phyloP scores from a whole-genome alignment of 2,797 vertebrate genomes.

The Siniperca scherzeri region DNA sequence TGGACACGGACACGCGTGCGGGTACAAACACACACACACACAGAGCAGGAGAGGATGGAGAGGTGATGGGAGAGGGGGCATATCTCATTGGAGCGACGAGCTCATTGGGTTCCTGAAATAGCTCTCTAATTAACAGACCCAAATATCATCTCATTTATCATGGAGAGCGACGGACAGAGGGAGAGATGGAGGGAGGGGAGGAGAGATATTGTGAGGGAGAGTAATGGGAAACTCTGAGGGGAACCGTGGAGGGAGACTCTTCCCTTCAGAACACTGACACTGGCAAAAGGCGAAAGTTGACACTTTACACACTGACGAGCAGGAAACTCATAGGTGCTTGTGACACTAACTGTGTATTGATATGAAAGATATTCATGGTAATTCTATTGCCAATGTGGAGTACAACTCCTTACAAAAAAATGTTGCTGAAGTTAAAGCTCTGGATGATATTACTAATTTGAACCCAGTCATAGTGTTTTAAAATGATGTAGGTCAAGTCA shows the following conservation, averaged over 20 bases:
- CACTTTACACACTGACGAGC: neutral
- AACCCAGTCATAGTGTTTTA: neutral
- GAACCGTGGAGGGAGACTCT: constrained; percentile 19
- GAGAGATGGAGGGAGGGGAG: constrained; percentile 32
- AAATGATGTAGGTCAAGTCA: too few species aligned
- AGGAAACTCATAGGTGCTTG: neutral
- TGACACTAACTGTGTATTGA: neutral
- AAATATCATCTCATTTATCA: constrained; percentile 83
- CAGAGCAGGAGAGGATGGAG: constrained; percentile 54
- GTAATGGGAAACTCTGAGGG: constrained; percentile 28
- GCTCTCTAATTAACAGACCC: constrained; percentile 83
- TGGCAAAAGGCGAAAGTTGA: constrained; percentile 25
- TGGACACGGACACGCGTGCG: constrained; percentile 46
- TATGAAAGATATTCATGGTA: neutral
- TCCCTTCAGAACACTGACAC: constrained; percentile 12
- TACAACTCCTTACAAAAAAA: neutral
- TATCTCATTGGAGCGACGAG: constrained; percentile 69
- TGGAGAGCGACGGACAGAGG: constrained; percentile 59
- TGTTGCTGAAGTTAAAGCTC: neutral
- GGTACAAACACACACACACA: constrained; percentile 9
- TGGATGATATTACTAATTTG: neutral
- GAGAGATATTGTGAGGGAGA: constrained; percentile 33
- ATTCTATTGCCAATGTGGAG: neutral
- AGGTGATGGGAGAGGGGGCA: constrained; percentile 69
- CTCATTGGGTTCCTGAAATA: constrained; percentile 79